A percentile compares a stretch with the other conserved stretches of the same genome.
These are phyloP conservation scores for Syngnathus typhle DNA, from an alignment of 2,113 vertebrate species.

Conservation along the genomic window DNA sequence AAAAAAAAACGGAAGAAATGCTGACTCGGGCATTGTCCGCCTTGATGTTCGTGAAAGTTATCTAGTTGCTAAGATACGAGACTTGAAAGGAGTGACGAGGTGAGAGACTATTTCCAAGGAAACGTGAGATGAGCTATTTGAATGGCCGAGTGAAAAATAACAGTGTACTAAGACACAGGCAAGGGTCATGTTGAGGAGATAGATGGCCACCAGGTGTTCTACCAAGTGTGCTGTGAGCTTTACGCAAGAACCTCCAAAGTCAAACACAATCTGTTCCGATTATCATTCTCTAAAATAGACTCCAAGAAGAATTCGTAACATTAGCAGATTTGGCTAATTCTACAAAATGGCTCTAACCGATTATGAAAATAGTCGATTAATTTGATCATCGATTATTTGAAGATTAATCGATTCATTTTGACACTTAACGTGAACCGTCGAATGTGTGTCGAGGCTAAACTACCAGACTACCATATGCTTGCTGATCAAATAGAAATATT, in stretches of 20 bases:
- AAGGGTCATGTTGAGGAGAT: conserved; percentile 15
- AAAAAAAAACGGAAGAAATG: not conserved
- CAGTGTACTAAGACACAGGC: conserved; percentile 26
- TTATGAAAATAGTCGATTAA: no score
- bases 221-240: conserved; percentile 2
- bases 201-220: conserved; percentile 25
- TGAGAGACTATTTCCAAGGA: conserved; percentile 26
- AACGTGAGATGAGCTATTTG: conserved; percentile 37
- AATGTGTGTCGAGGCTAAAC: not conserved
- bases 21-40: not conserved
- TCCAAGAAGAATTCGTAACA: no score
- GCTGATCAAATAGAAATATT: conserved; percentile 8
- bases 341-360: no score
- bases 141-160: conserved; percentile 29
- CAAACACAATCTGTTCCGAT: not conserved
- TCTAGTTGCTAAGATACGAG: conserved; percentile 8
- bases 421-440: conserved; percentile 17
- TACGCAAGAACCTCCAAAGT: not conserved
- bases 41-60: conserved; percentile 3
- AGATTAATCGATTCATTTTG: no score
- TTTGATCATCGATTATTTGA: no score
- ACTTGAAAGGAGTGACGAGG: conserved; percentile 7
- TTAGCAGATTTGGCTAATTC: no score
- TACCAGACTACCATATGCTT: not conserved
- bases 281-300: no score